phyloP scores from a whole-genome alignment of 2,888 invertebrate species.

The Agriopis marginaria region DNA sequence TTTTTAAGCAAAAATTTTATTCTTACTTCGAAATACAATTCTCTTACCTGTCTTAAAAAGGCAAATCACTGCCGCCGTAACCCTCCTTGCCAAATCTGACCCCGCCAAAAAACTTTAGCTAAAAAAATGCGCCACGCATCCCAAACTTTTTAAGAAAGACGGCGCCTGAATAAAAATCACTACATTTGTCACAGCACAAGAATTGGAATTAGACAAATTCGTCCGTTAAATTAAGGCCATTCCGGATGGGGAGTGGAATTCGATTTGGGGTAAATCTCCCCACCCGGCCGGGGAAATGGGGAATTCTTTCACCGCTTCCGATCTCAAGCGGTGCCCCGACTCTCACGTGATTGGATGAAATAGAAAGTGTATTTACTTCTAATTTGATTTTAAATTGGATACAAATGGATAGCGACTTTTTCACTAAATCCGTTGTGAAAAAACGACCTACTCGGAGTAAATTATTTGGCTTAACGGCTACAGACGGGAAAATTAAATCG shows the following conservation, averaged over 20 bases:
- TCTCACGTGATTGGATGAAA: slow-evolving; percentile 79
- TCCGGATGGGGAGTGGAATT: slow-evolving; percentile 75
- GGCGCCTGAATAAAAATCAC: slow-evolving; percentile 78
- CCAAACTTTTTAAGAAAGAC: slow-evolving; percentile 57
- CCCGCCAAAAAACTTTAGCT: slow-evolving; percentile 31
- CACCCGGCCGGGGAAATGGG: slow-evolving; percentile 68
- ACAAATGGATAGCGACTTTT: slow-evolving; percentile 76
- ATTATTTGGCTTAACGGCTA: slow-evolving; percentile 69
- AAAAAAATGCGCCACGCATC: slow-evolving; percentile 52
- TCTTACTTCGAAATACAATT: no score
- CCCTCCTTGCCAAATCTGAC: slow-evolving; percentile 27
- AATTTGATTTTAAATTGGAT: slow-evolving; percentile 84
- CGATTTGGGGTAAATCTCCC: slow-evolving; percentile 82
- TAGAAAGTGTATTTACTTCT: slow-evolving; percentile 82
- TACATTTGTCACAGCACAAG: slow-evolving; percentile 84
- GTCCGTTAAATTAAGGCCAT: slow-evolving; percentile 84
- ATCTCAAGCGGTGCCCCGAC: slow-evolving; percentile 63
- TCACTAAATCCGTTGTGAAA: slow-evolving; percentile 65
- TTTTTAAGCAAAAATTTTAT: no score
- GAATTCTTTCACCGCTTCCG: slow-evolving; percentile 67
- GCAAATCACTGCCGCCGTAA: slow-evolving; percentile 28
- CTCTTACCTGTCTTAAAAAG: not conserved
- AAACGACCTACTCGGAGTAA: slow-evolving; percentile 58
- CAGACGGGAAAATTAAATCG: slow-evolving; percentile 68
- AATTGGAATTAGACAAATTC: slow-evolving; percentile 86